These are phyloP conservation scores for Furnarius figulus DNA, from an alignment of 2,113 vertebrate genomes.

Conservation along the genomic window DNA sequence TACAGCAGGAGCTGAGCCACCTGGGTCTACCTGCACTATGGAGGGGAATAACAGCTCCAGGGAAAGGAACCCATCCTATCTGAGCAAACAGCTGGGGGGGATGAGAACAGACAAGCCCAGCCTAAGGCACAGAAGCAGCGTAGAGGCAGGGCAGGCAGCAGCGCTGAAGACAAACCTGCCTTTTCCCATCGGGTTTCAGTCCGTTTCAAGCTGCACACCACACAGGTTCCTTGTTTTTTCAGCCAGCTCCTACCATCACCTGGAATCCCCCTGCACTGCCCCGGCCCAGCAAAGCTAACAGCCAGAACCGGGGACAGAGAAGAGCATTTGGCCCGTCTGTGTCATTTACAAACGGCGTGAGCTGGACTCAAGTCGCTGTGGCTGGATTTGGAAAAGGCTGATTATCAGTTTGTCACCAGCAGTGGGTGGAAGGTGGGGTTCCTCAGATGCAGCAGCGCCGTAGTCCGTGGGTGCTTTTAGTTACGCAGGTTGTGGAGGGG, in stretches of 20 bases:
- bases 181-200: neutral
- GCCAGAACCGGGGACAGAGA: neutral
- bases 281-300: neutral
- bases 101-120: neutral
- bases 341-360: neutral
- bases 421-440: neutral
- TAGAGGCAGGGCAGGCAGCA: neutral
- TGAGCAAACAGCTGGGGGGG: neutral
- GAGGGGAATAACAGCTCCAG: neutral
- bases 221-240: neutral
- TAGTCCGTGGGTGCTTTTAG: neutral
- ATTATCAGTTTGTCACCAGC: neutral
- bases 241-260: neutral
- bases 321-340: neutral
- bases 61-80: neutral
- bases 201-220: neutral
- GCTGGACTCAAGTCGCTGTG: neutral
- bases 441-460: neutral
- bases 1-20: neutral
- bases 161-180: neutral
- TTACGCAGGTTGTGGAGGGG: neutral
- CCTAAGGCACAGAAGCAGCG: neutral
- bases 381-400: conserved; percentile 6
- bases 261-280: neutral
- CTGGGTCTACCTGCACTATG: neutral